Percentiles rank a stretch among this genome's conserved stretches.
phyloP scores from a whole-genome alignment of 1,140 invertebrate genomes.

The Diorhabda sublineata region DNA sequence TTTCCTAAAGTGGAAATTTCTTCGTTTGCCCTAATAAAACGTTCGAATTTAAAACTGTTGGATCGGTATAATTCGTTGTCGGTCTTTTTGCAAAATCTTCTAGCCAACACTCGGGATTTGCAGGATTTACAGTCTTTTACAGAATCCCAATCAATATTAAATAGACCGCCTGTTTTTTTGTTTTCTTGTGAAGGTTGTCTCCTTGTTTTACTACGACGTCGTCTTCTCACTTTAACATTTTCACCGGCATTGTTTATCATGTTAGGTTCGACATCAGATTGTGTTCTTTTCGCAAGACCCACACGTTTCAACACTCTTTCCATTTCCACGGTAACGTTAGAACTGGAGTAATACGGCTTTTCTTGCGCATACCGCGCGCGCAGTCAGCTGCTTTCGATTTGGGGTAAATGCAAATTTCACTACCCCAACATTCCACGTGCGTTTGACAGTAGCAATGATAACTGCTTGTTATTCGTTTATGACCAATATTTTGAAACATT shows the following conservation, averaged over 20 bases:
- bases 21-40: constrained; percentile 67
- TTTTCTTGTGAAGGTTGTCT: constrained; percentile 30
- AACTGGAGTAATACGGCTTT: constrained; percentile 26
- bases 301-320: constrained; percentile 47
- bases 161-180: constrained; percentile 43
- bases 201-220: constrained; percentile 40
- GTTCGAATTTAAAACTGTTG: constrained; percentile 80
- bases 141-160: constrained; percentile 48
- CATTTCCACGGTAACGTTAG: constrained; percentile 39
- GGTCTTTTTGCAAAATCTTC: constrained; percentile 62
- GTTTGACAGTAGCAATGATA: background rate
- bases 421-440: constrained; percentile 18
- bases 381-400: constrained; percentile 43
- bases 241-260: constrained; percentile 24
- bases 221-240: constrained; percentile 33
- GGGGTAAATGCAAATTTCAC: constrained; percentile 32
- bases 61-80: constrained; percentile 79
- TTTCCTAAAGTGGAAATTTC: constrained; percentile 54
- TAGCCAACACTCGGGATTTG: constrained; percentile 50
- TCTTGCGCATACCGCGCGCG: constrained; percentile 31
- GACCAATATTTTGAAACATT: background rate
- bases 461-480: background rate
- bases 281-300: constrained; percentile 43
- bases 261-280: constrained; percentile 31
- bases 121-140: constrained; percentile 46